Base-by-base conservation (phyloP, 1,140 invertebrate genomes). In the Polypedilum pembai region DNA sequence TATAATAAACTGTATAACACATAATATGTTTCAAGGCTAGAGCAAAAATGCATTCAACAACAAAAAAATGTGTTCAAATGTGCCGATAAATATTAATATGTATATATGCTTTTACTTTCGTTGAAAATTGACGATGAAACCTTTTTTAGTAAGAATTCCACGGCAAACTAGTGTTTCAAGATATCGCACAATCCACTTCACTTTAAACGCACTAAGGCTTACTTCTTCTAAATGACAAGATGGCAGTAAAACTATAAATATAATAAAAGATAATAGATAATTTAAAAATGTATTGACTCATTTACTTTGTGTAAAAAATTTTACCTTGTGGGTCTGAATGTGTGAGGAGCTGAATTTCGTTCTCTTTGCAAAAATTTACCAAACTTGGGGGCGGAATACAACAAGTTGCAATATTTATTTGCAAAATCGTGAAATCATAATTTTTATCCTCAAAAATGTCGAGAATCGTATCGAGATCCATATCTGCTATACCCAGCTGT, bases 321-420 rank as follows among this genome's bases (percentile, higher is more conserved):
- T 85, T 84, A 94, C 95, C 90, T 81, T 87, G 87, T 3, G 95
- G 93, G 85, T 99, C 97, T 81, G 91, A 96, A 82, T 99, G 96
- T 0, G 96, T 98, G 5, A 98, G 85, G 20, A 99, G 84, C 79
- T 98, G 95, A 73, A 99, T 91, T 78, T 95, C 91, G 79, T 96
- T 90, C 77, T 92, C 88, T 79, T 92, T 92, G 74, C 95, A 94
- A 85, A 95, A 99, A 74, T 88, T 86, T 80, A 94, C 91, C 75
- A 99, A 86, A 10, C 92, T 90, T 20, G 92, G 90, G 12, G 96
- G 95, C 75, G 99, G 96, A 3, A 97, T 92, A 85, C 97, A 99
- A 82, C 96, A 99, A 3, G 92, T 92, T 1, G 94, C 91, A 73
- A 98, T 86, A 85, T 96, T 98, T 76, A 99, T 96, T 85, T 99